Evolutionary conservation across 1,140 invertebrate species (phyloP).

Genomic region (Drosophila nasuta): DNA sequence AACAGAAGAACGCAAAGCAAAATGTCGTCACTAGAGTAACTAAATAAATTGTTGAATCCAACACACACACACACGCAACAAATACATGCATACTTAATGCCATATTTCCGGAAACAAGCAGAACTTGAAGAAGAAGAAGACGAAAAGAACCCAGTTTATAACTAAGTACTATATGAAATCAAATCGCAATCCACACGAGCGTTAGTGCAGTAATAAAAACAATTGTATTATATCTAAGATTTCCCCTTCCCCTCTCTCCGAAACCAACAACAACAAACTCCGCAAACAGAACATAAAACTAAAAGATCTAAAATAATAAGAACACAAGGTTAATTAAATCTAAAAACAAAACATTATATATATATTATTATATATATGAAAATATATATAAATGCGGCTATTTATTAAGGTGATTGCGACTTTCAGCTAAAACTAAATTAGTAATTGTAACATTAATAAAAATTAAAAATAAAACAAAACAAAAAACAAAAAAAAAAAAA

Average conservation of each 20-base stretch:
- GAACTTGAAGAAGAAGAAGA: slow-evolving; percentile 17
- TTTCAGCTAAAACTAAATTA: slow-evolving; percentile 69
- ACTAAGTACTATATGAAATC: slow-evolving; percentile 22
- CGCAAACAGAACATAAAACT: slow-evolving; percentile 20
- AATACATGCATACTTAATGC: slow-evolving; percentile 17
- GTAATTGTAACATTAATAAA: slow-evolving; percentile 66
- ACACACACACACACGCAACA: slow-evolving; percentile 9
- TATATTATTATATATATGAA: slow-evolving; percentile 19
- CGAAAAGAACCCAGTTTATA: slow-evolving; percentile 16
- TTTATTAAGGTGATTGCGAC: slow-evolving; percentile 73
- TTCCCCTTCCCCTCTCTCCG: not conserved
- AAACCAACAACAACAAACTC: slow-evolving; percentile 21
- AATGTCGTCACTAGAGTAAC: slow-evolving; percentile 24
- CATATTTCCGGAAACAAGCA: slow-evolving; percentile 20
- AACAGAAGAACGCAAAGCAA: slow-evolving; percentile 4
- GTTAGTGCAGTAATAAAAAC: slow-evolving; percentile 67
- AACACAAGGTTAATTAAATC: slow-evolving; percentile 77
- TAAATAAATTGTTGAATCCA: slow-evolving; percentile 35
- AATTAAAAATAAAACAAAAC: slow-evolving; percentile 44
- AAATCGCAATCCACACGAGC: slow-evolving; percentile 57
- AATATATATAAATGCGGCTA: slow-evolving; percentile 58
- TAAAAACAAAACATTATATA: slow-evolving; percentile 42
- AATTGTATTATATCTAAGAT: slow-evolving; percentile 80
- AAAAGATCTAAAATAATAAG: slow-evolving; percentile 64
- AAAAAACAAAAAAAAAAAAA: slow-evolving; percentile 45